A percentile compares a stretch with the other conserved stretches of the same genome.
Evolutionary conservation across 2,888 invertebrate species (phyloP).

Genomic region (Pedicia rivosa): DNA sequence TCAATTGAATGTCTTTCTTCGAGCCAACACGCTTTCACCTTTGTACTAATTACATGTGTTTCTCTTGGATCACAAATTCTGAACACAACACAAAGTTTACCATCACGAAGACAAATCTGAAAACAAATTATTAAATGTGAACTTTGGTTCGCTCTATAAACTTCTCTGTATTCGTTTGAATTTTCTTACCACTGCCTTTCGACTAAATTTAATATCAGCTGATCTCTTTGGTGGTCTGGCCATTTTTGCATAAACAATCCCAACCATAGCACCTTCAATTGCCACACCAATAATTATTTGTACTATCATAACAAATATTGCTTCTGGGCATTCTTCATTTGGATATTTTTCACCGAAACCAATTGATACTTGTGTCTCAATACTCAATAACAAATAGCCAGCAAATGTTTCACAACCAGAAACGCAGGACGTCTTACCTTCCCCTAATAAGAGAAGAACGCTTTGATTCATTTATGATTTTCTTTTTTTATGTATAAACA

Average conservation of each 20-base stretch:
- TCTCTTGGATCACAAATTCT: conserved; percentile 63
- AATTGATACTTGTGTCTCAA: conserved; percentile 74
- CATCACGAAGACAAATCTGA: conserved; percentile 64
- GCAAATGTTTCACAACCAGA: conserved; percentile 43
- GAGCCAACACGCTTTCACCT: conserved; percentile 43
- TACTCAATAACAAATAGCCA: conserved; percentile 61
- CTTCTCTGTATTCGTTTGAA: no score
- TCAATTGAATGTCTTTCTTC: conserved; percentile 33
- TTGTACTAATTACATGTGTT: conserved; percentile 65
- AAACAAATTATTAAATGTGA: no score
- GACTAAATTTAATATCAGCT: conserved; percentile 68
- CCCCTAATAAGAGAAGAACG: no score
- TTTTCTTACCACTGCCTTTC: conserved; percentile 44
- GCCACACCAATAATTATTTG: conserved; percentile 55
- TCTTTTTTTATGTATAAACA: no score
- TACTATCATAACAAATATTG: conserved; percentile 62
- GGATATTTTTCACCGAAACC: conserved; percentile 72
- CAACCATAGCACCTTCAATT: conserved; percentile 39
- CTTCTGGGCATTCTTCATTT: conserved; percentile 72
- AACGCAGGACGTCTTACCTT: conserved; percentile 36
- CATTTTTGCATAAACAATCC: conserved; percentile 61
- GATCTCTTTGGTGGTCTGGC: conserved; percentile 61
- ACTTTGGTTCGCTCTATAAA: no score
- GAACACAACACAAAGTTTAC: conserved; percentile 60
- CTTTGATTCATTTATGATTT: no score